Evolutionary conservation across 2,797 vertebrate genomes (phyloP).

Genomic region (Sebastes melanostomus): DNA sequence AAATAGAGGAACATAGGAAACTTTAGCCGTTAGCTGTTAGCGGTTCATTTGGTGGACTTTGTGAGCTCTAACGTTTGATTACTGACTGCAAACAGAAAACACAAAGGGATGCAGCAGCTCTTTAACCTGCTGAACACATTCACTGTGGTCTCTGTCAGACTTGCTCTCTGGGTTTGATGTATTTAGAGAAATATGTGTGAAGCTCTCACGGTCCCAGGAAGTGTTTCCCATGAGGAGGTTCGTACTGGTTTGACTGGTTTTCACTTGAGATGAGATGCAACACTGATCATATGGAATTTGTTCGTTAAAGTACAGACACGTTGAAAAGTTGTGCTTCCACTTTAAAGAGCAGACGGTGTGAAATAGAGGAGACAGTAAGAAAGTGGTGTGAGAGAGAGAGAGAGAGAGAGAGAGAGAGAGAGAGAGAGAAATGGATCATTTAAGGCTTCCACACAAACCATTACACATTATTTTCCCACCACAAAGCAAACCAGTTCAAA

Average conservation of each 20-base stretch:
- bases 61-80: not conserved
- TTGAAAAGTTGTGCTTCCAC: too few species aligned
- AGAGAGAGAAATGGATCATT: not conserved
- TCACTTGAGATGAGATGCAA: not conserved
- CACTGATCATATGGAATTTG: not conserved
- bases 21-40: too few species aligned
- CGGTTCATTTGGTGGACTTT: not conserved
- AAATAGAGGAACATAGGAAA: not conserved
- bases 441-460: not conserved
- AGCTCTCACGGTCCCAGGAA: not conserved
- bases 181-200: not conserved
- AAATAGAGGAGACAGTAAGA: not conserved
- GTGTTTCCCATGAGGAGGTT: not conserved
- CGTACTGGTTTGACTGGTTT: not conserved
- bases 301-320: not conserved
- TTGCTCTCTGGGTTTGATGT: not conserved
- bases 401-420: not conserved
- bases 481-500: not conserved
- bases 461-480: not conserved
- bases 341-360: not conserved
- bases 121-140: not conserved
- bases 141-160: not conserved
- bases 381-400: too few species aligned
- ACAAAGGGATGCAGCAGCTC: not conserved
- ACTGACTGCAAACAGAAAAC: not conserved